Evolutionary conservation across 2,797 vertebrate genomes (phyloP).

Genomic region (Orientallactaga sibirica): DNA sequence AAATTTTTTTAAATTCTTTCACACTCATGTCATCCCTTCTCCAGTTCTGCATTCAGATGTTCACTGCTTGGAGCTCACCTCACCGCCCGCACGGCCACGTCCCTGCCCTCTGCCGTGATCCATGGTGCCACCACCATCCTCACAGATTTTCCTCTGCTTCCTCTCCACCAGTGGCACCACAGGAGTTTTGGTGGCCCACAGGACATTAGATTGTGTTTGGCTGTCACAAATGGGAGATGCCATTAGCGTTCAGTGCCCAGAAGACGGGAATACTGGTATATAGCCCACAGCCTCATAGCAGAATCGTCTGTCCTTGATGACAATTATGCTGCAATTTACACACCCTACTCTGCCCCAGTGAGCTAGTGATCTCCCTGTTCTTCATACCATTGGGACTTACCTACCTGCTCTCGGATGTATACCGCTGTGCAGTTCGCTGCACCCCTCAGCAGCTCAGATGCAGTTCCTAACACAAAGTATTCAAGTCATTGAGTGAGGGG

Average conservation of each 20-base stretch:
- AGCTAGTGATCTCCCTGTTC: fast-evolving
- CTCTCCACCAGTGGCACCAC: fast-evolving
- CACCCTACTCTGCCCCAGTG: neutral
- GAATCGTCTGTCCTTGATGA: neutral
- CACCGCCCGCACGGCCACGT: fast-evolving
- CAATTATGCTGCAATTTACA: fast-evolving
- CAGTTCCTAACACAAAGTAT: fast-evolving
- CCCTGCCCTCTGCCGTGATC: fast-evolving
- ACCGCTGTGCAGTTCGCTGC: neutral
- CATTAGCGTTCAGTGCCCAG: no score
- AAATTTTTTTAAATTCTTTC: no score
- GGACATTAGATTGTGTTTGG: neutral
- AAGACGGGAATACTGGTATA: neutral
- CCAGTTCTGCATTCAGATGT: neutral
- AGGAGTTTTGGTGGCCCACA: fast-evolving
- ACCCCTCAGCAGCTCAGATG: neutral
- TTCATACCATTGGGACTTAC: fast-evolving
- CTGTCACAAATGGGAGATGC: neutral
- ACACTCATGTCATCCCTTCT: neutral
- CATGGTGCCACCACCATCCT: no score
- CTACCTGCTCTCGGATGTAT: neutral
- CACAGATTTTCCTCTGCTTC: neutral
- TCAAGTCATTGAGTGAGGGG: neutral
- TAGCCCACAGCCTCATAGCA: no score
- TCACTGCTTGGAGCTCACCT: neutral